Base-by-base conservation (phyloP, 1,140 invertebrate species). In the Linepithema humile region DNA sequence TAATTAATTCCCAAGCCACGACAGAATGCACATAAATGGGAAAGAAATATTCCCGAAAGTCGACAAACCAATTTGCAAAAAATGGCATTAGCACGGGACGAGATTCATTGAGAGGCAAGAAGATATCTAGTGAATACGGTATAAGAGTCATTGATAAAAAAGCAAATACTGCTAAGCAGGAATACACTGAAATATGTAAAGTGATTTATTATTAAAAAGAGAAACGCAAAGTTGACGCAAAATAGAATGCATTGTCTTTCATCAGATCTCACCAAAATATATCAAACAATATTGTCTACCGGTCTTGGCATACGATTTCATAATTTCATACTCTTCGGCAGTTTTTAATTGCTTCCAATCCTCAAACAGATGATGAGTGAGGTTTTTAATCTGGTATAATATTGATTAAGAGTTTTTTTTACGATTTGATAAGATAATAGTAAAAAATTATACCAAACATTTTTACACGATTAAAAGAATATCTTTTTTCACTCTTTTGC, bases 61-160 rank as follows among this genome's bases (percentile, higher is more conserved):
- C 53, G 6, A 84, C 26, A 15, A 84, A 84, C 32, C 85, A 86
- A 1, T 77, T 62, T 29, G 38, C 70, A 9, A 29, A 32, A 43
- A 64, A 73, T 3, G 82, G 50, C 9, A 26, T 17, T 32, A 57
- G 2, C 10, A 65, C 6, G 4, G 60, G 48, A 23, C 84, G 80
- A 1, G 84, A 67, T 64, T 75, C 43, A 35, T 85, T 85, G 17
- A 86, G 38, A 0, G 83, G 82, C 29, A 12, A 57, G 0, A 86
- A 0, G 1, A 72, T 9, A 43, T 86, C 73, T 3, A 84, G n/a
- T 40, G 38, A 10, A 17, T 17, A 29, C 10, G 72, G 72, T 53
- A 77, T 17, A 3, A 83, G n/a, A 4, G 73, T 43, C 7, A 77
- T 12, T 12, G 35, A 75, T 32, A 77, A 20, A 48, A 74, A 77